These are phyloP conservation scores for Portevinia maculata DNA, from an alignment of 2,888 invertebrate species.

Conservation along the genomic window DNA sequence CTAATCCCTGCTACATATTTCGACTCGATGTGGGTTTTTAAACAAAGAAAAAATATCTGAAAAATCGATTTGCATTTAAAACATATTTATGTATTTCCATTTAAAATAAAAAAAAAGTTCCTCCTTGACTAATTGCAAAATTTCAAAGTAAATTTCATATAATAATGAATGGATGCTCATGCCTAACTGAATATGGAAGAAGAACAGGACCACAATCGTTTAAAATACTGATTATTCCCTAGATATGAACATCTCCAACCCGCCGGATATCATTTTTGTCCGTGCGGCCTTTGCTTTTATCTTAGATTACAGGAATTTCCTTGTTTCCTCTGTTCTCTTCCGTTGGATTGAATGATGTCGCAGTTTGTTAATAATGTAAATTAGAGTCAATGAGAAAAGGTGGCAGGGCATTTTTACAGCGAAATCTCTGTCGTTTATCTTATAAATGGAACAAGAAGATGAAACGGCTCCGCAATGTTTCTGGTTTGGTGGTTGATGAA, in stretches of 20 bases:
- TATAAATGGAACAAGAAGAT: no score
- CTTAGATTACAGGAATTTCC: neutral
- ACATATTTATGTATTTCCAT: slow-evolving; percentile 10
- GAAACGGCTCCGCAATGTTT: no score
- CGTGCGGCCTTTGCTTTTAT: neutral
- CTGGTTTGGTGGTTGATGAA: no score
- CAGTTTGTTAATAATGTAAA: slow-evolving; percentile 3
- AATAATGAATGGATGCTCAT: slow-evolving; percentile 20
- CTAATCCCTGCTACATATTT: neutral
- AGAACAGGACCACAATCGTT: neutral
- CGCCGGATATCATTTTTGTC: slow-evolving; percentile 1
- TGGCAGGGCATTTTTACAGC: neutral
- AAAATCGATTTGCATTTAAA: neutral
- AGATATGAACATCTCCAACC: neutral
- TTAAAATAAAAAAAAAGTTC: neutral
- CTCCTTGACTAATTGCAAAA: slow-evolving; percentile 12
- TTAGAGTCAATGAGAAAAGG: neutral
- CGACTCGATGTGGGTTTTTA: neutral
- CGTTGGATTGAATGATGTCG: neutral
- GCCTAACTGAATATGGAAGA: neutral
- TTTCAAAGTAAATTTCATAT: slow-evolving; percentile 30
- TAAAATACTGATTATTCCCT: slow-evolving; percentile 1
- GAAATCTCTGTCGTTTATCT: no score
- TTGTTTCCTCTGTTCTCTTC: neutral
- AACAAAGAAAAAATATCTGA: neutral